Evolutionary conservation across 2,113 vertebrate genomes (phyloP), one percentile per base, ranked within the genome.

Genomic region (Ascaphus truei): DNA sequence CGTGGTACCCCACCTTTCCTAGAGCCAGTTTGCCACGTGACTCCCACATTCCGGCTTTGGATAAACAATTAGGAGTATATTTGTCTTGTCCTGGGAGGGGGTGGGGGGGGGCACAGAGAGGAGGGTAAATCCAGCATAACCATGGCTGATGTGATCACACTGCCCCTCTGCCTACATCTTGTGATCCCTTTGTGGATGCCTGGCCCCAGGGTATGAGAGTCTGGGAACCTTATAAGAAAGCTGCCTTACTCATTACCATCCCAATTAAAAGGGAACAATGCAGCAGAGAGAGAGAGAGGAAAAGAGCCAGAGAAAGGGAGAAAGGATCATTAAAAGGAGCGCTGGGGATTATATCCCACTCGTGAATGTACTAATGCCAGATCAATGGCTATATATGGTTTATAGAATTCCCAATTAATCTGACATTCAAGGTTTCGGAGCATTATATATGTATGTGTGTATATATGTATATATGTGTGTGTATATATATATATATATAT

Each of bases 81-180:
- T 74, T 82, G 67, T 73, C 67, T 82, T 78, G 78, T 79, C 52
- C 18, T 61, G 71, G 78, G 16, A 33, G 31, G 41, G n/a, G n/a
- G n/a, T n/a, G n/a, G n/a, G n/a, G n/a, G n/a, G 18, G 47, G 20
- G 20, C 11, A 23, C 5, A 27, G 36, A 62, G 75, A 50, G 78
- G 78, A 83, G 83, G 81, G 84, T 83, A 86, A 89, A 86, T 84
- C 85, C 72, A 47, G 73, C 50, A 82, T 83, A 68, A 86, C 83
- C 81, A 78, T 89, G 89, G 85, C 89, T 91, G 91, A 92, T 90
- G 89, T 81, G 90, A 92, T 91, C 89, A 90, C 81, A 66, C 77
- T 23, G 60, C 69, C 68, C 75, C 83, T 83, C 77, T 81, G 76
- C 77, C 81, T 52, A 77, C 71, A 79, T 80, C 77, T 81, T 86